A percentile compares a stretch with the other conserved stretches of the same genome.
Evolutionary conservation across 2,797 vertebrate genomes (phyloP).

Genomic region (Enteromius trimaculatus): DNA sequence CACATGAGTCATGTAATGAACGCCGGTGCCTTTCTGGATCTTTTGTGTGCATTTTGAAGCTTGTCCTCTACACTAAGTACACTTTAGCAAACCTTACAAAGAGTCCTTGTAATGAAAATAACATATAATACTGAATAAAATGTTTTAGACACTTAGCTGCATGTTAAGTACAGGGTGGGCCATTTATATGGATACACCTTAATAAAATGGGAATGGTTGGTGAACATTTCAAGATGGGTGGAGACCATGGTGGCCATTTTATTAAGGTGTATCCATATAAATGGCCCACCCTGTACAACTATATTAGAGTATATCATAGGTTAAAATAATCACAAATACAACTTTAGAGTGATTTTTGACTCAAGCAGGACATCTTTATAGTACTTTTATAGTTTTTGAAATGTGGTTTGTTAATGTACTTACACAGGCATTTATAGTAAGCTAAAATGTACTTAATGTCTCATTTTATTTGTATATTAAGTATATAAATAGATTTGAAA

Average conservation of each 20-base stretch:
- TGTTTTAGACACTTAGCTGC: not conserved
- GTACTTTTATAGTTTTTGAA: not conserved
- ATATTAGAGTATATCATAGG: not conserved
- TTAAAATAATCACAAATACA: not conserved
- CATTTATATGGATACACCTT: too few species aligned
- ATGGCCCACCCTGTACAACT: too few species aligned
- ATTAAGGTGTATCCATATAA: too few species aligned
- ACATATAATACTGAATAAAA: not conserved
- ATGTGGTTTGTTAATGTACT: not conserved
- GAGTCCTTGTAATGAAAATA: not conserved
- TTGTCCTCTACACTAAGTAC: not conserved
- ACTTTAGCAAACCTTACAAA: not conserved
- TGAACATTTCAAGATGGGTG: too few species aligned
- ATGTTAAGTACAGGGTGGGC: too few species aligned
- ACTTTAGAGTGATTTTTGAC: too few species aligned
- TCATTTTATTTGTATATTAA: not conserved
- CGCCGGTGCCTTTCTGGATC: not conserved
- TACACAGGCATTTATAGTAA: not conserved
- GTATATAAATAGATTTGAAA: not conserved
- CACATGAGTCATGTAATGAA: not conserved
- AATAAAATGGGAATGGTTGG: too few species aligned
- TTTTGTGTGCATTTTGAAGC: not conserved
- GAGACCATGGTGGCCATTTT: too few species aligned
- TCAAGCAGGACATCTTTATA: not conserved
- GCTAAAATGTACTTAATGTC: not conserved